Conservation (phyloP, 2,888 invertebrate genomes). For the Kryphioiulus occultus region DNA sequence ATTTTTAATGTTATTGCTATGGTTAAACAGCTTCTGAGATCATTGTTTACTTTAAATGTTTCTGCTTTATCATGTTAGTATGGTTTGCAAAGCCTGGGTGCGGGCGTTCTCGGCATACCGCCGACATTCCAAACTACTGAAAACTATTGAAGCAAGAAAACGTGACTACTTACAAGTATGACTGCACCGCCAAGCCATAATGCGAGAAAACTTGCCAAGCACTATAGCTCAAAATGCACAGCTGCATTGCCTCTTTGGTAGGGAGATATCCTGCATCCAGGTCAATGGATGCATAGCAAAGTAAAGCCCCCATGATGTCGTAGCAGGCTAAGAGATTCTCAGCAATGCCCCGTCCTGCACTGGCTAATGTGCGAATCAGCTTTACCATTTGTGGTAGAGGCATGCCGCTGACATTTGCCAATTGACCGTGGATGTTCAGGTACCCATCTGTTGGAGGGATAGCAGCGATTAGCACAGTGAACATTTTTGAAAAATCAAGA, state of each 20-base stretch:
- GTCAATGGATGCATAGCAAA: conserved; percentile 59
- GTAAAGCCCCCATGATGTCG: conserved; percentile 58
- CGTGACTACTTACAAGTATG: conserved; percentile 56
- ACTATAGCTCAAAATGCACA: conserved; percentile 65
- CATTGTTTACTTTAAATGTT: too few species aligned
- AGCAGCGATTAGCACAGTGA: not conserved
- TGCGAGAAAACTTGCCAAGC: conserved; percentile 68
- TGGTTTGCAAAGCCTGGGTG: too few species aligned
- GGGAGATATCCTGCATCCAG: conserved; percentile 58
- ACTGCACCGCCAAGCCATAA: conserved; percentile 66
- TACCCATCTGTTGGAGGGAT: not conserved
- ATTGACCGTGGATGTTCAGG: not conserved
- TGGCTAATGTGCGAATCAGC: conserved; percentile 74
- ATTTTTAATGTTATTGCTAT: too few species aligned
- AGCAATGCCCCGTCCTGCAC: conserved; percentile 69
- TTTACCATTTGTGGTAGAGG: conserved; percentile 77
- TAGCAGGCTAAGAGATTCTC: conserved; percentile 66
- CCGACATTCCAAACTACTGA: too few species aligned
- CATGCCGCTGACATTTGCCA: conserved; percentile 64
- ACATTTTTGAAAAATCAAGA: not conserved
- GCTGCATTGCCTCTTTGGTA: conserved; percentile 57
- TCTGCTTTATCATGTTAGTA: too few species aligned
- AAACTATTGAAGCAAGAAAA: not conserved
- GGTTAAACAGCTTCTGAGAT: too few species aligned
- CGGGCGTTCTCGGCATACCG: too few species aligned